Base-by-base conservation (phyloP, 2,113 vertebrate species). In the Gallinago paraguaiae region DNA sequence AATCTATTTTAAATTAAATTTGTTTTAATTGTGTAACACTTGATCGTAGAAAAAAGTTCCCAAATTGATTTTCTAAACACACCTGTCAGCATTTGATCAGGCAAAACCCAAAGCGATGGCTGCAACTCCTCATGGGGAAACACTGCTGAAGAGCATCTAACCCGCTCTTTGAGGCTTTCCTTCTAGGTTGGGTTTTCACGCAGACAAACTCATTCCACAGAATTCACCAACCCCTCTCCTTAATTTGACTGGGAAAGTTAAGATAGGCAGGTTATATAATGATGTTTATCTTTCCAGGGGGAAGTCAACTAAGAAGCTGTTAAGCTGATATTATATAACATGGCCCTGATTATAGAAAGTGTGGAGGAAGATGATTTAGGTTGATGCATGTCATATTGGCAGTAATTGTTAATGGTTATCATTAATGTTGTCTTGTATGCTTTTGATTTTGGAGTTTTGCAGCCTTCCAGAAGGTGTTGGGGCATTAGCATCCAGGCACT, bases 261-360 rank as follows among this genome's bases (percentile, higher is more conserved):
- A 96, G 96, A 85, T 76, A 92, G 80, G 45, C 77, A 93, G 88
- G 80, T 96, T 96, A 96, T 92, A 86, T 97, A 96, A 97, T 91
- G 81, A 69, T 76, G 96, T 97, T 93, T 96, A 94, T 96, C 95
- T 97, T 97, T 94, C 86, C 91, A 97, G 94, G 81, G 89, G 95
- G 95, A 96, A 94, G 93, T 91, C 92, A 95, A 89, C 92, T 93
- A 95, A 93, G 95, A 95, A 92, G 93, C 95, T 87, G 81, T 93
- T 96, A 93, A 96, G 95, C 95, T 95, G 88, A 64, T 69, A 84
- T 97, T 97, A 95, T 91, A 74, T 95, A 97, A 97, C 91, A 64
- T 22, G 72, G 80, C 8, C 48, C 86, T 4, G 35, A 79, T 95
- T 93, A 93, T 57, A 94, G 96, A 91, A 96, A 95, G 83, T 69